These are phyloP conservation scores for Dilophus febrilis DNA, from an alignment of 2,888 invertebrate genomes.

Conservation along the genomic window DNA sequence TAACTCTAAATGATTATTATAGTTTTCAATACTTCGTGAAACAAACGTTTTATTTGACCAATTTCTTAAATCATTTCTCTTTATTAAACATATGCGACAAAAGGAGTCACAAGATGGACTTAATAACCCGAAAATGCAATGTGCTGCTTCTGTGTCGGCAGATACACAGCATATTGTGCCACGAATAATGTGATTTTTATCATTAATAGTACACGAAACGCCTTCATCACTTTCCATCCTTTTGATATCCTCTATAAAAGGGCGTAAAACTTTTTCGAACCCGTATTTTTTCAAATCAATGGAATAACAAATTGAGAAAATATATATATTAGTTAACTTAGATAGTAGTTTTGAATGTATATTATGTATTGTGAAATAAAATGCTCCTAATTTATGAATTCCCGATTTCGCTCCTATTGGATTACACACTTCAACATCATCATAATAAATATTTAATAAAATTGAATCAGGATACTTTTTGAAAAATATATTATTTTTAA, in stretches of 20 bases:
- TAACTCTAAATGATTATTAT: background rate
- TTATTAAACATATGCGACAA: background rate
- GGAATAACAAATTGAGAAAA: background rate
- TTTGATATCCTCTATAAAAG: background rate
- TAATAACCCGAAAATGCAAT: background rate
- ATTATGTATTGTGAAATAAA: background rate
- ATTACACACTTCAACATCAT: background rate
- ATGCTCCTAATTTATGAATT: background rate
- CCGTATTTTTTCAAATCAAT: background rate
- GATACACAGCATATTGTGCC: background rate
- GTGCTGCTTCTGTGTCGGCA: background rate
- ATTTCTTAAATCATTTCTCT: background rate
- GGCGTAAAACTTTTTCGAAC: background rate
- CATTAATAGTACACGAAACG: too few relatives aligned
- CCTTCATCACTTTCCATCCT: background rate
- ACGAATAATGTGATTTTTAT: background rate
- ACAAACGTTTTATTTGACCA: background rate
- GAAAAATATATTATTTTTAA: too few relatives aligned
- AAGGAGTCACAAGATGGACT: background rate
- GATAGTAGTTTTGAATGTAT: background rate
- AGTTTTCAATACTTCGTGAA: background rate
- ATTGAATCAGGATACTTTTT: too few relatives aligned
- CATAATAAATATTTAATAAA: too few relatives aligned
- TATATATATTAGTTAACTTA: background rate
- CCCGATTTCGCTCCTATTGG: background rate